Evolutionary conservation across 1,140 invertebrate genomes (phyloP), one percentile per base, ranked within the genome.

Genomic region (Drosophila sucinea): DNA sequence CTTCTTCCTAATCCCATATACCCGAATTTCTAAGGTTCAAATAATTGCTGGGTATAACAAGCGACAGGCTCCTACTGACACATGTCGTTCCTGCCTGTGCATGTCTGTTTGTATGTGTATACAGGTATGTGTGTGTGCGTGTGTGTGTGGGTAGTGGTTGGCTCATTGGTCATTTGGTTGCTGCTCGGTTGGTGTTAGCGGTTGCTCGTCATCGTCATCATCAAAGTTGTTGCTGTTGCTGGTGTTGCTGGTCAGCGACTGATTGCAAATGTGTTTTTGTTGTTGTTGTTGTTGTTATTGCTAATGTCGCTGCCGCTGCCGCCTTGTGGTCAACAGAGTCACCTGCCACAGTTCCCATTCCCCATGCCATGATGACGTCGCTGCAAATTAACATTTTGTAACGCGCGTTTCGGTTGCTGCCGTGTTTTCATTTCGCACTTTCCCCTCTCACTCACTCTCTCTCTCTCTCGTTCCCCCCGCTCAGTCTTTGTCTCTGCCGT

Each of bases 351-450:
- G 65, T 57, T 35, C 33, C 68, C 56, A 33, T 60, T n/a, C 33
- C 25, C 32, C 27, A 17, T 30, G 33, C 35, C 65, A 27, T 61
- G 60, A 58, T 60, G 60, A 70, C 81, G 81, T 76, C 65, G 60
- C 63, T 72, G 82, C 78, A 86, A 86, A 85, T 85, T 85, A 86
- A 81, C 82, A 85, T 85, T 86, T 85, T 85, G 82, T 85, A 81
- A 71, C 82, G 82, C 44, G 44, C 78, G 78, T 68, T 81, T 79
- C 81, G 76, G 72, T 76, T 70, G 61, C 68, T 57, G 80, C 75
- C 60, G 68, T 73, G 73, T 83, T 83, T 83, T 79, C 81, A 79
- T 79, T 83, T 83, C 76, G 72, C 81, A 84, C 76, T 77, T 73
- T 73, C 44, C 44, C 23, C 44, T 51, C 44, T 51, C 5, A 41